Evolutionary conservation across 2,113 vertebrate genomes (phyloP), one percentile per base, ranked within the genome.

Genomic region (Neolamprologus longior): DNA sequence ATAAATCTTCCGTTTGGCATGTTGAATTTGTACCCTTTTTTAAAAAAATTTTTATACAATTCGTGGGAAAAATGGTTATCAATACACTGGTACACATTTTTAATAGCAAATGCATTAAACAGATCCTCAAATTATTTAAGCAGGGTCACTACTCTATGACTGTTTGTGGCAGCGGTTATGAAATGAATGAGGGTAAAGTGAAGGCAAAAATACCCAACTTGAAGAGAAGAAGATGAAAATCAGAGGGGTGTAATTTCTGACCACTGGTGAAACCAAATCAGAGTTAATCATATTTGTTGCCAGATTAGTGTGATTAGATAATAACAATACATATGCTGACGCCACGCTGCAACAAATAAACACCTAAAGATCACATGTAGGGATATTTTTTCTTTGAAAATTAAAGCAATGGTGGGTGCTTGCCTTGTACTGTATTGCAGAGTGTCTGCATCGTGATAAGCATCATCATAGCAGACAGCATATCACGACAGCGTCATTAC

Each of bases 41-140:
- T 0, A 1, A 31, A 57, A 31, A 31, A 1, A 0, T 0, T 1
- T 42, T 71, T 24, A 26, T 26, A 26, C 37, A 24, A 42, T 24
- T 24, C 1, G 2, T 42, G 13, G 37, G 21, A 2, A 42, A 45
- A 73, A 26, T 45, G 6, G 21, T 45, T 47, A 73, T 73, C 68
- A 71, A 42, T 71, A 45, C 66, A 42, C 40, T 28, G 5, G 2
- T 26, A 24, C 21, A 26, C 9, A 47, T 17, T 47, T 71, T 47
- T 73, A 73, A 73, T 28, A 73, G 40, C 15, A 45, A 73, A 26
- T 7, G 21, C 40, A 45, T 26, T 47, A 73, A 47, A 73, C 13
- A 45, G 68, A 47, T 73, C 13, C 40, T 45, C 40, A 26, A 47
- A 73, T 73, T 45, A 47, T 47, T 47, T 73, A 10, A 11, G 13